Base-by-base conservation (phyloP, 2,113 vertebrate genomes). In the Bostrychus sinensis region DNA sequence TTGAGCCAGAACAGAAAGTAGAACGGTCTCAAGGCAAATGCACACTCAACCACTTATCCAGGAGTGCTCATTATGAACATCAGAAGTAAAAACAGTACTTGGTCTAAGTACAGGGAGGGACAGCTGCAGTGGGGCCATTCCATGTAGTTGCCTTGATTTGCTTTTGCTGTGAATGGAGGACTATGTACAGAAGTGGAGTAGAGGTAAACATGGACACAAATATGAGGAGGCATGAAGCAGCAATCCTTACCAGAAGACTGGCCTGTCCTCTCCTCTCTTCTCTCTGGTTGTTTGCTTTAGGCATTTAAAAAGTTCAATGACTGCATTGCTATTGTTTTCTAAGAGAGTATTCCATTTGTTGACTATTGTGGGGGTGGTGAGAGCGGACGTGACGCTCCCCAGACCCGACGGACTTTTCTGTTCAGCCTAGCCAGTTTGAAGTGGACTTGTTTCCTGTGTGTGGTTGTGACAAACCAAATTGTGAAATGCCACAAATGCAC, bases 1-100 rank as follows among this genome's bases (percentile, higher is more conserved):
- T 90, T 89, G 87, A 91, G 89, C 90, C 91, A 91, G 90, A 89
- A 89, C 81, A 86, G 74, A 87, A 89, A 91, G 78, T 83, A 86
- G 80, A 90, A 87, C 76, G 77, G 77, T 84, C 63, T 72, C 70
- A 74, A 82, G 56, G 58, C 70, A 71, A 66, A 69, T 30, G 62
- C 43, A 62, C 61, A 67, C 50, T 19, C 30, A 60, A 38, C 56
- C 70, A 76, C 69, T 76, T 65, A 86, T 88, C 85, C 77, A 83
- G 81, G 89, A 89, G 89, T 91, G 87, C 89, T 92, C 86, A 88
- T 91, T 89, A 89, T 70, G 81, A 86, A 88, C 81, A 83, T 90
- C 71, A 82, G 68, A 85, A 73, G 73, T 80, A 5, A 85, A 86
- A 86, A 86, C 73, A 84, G 83, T 72, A 74, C 84, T 66, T 62